Evolutionary conservation across 2,113 vertebrate genomes (phyloP).

Genomic region (Bufo gargarizans): DNA sequence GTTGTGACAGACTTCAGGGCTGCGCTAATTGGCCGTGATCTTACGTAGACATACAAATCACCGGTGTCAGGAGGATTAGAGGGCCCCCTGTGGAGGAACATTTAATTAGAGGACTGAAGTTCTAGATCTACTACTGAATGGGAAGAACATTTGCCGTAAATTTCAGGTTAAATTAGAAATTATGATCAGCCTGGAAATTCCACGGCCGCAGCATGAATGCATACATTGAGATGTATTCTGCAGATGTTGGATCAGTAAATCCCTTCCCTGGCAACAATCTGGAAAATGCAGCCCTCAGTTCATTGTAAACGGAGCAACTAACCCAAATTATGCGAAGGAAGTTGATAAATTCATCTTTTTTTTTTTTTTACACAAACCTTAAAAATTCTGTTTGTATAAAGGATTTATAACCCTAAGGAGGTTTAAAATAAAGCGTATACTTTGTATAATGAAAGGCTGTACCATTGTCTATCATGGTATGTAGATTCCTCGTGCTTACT

Average conservation of each 20-base stretch:
- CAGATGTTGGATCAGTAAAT: conserved; percentile 49
- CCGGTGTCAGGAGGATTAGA: conserved; percentile 23
- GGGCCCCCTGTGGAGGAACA: neutral
- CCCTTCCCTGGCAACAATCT: neutral
- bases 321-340: neutral
- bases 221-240: conserved; percentile 21
- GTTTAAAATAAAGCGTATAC: too few species aligned
- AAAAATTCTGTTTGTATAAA: neutral
- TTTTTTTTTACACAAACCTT: neutral
- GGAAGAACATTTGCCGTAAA: conserved; percentile 31
- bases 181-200: conserved; percentile 39
- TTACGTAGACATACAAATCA: neutral
- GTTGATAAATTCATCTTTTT: neutral
- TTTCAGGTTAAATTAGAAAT: conserved; percentile 20
- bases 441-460: too few species aligned
- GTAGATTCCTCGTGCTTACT: too few species aligned
- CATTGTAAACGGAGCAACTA: neutral
- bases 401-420: too few species aligned
- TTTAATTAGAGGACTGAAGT: conserved; percentile 23
- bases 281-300: neutral
- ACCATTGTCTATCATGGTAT: too few species aligned
- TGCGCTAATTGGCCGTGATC: conserved; percentile 10
- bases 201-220: neutral
- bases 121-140: conserved; percentile 4
- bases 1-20: neutral